A percentile compares a stretch with the other conserved stretches of the same genome.
Conservation (phyloP, 2,888 invertebrate genomes). For the Microplitis manilae region DNA sequence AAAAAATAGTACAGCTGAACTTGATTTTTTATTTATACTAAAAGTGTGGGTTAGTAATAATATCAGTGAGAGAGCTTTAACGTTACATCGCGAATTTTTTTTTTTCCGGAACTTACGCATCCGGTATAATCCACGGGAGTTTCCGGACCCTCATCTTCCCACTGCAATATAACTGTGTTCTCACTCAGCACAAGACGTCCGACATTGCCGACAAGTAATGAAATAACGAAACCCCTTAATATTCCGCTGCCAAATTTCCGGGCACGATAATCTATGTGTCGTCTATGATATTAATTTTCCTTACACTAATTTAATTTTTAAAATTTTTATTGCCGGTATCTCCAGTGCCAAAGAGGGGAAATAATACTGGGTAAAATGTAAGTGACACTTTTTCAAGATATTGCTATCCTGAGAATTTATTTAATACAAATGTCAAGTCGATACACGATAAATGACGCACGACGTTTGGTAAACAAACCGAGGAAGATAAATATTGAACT, state of each 20-base stretch:
- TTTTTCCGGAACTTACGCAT: slow-evolving; percentile 31
- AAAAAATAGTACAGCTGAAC: too few relatives aligned
- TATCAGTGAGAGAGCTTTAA: neutral
- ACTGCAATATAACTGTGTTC: slow-evolving; percentile 38
- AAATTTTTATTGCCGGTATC: too few relatives aligned
- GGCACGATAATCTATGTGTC: neutral
- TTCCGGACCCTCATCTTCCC: slow-evolving; percentile 43
- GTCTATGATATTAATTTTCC: neutral
- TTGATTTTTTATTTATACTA: neutral
- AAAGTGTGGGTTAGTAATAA: neutral
- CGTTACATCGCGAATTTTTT: slow-evolving; percentile 12
- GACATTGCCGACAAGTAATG: neutral
- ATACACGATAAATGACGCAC: slow-evolving; percentile 4
- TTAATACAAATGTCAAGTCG: neutral
- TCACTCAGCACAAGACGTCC: neutral
- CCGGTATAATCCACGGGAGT: slow-evolving; percentile 41
- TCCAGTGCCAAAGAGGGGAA: too few relatives aligned
- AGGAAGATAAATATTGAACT: slow-evolving; percentile 30
- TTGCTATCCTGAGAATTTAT: slow-evolving; percentile 5
- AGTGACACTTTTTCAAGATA: neutral
- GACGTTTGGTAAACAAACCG: slow-evolving; percentile 13
- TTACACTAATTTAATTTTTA: too few relatives aligned
- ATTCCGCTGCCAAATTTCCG: slow-evolving; percentile 2
- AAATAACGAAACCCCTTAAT: slow-evolving; percentile 4
- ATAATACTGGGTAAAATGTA: neutral